These are phyloP conservation scores for Ceratina australensis DNA, from an alignment of 1,140 invertebrate genomes.

Conservation along the genomic window DNA sequence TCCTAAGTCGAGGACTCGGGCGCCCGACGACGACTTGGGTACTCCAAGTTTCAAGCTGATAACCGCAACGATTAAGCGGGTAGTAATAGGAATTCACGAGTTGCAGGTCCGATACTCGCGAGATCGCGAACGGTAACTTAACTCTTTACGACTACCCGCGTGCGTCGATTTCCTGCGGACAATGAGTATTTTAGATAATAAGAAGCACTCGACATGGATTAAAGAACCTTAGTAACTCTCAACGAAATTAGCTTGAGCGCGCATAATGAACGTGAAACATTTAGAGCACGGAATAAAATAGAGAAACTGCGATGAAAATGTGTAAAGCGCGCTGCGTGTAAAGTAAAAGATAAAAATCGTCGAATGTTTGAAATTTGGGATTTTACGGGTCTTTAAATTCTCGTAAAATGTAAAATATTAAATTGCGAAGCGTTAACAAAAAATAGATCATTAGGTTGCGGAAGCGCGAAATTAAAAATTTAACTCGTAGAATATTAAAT, in stretches of 20 bases:
- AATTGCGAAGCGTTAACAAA: not conserved
- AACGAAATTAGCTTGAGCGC: too few relatives aligned
- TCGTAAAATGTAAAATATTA: not conserved
- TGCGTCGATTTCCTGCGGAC: not conserved
- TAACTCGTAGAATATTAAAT: too few relatives aligned
- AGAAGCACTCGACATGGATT: not conserved
- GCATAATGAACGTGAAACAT: too few relatives aligned
- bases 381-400: too few relatives aligned
- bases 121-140: constrained; percentile 3
- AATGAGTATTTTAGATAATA: not conserved
- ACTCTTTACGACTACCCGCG: not conserved
- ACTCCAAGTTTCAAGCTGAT: constrained; percentile 37
- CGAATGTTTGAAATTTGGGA: too few relatives aligned
- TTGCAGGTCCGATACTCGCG: constrained; percentile 8
- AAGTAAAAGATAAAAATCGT: too few relatives aligned
- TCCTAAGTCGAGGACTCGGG: constrained; percentile 14
- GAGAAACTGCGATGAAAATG: too few relatives aligned
- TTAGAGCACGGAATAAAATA: not conserved
- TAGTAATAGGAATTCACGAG: constrained; percentile 39
- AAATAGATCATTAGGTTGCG: too few relatives aligned
- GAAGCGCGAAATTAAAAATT: too few relatives aligned
- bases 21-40: constrained; percentile 20
- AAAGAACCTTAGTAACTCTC: too few relatives aligned
- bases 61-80: constrained; percentile 37
- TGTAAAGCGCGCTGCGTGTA: too few relatives aligned